These are phyloP conservation scores for Gastrophysa polygoni DNA, from an alignment of 2,888 invertebrate species.

Conservation along the genomic window DNA sequence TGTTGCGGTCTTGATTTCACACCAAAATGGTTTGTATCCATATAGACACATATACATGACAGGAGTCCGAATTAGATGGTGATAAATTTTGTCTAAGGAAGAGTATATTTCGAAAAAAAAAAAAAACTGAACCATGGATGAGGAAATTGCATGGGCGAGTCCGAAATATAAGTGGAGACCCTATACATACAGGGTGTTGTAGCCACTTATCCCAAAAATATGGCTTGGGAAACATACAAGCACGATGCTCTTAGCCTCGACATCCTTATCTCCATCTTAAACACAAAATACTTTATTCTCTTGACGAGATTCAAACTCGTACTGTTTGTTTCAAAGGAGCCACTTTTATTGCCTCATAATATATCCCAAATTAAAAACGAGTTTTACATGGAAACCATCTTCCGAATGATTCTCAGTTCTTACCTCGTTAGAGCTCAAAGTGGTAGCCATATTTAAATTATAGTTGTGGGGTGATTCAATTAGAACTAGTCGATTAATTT, in stretches of 20 bases:
- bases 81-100: too few relatives aligned
- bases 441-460: conserved; percentile 32
- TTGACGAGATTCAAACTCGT: background rate
- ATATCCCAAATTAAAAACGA: background rate
- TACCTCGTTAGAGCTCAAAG: conserved; percentile 16
- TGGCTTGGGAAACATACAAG: too few relatives aligned
- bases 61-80: too few relatives aligned
- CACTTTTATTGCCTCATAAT: background rate
- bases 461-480: conserved; percentile 42
- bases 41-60: too few relatives aligned
- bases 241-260: background rate
- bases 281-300: background rate
- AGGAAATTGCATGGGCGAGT: too few relatives aligned
- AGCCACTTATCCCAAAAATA: too few relatives aligned
- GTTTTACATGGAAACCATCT: conserved; percentile 7
- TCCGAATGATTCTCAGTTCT: conserved; percentile 17
- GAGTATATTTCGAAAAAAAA: too few relatives aligned
- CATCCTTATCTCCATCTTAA: background rate
- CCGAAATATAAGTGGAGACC: too few relatives aligned
- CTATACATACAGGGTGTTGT: too few relatives aligned
- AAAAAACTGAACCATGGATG: too few relatives aligned
- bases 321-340: background rate
- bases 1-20: too few relatives aligned
- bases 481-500: conserved; percentile 34
- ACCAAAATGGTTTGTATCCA: too few relatives aligned